Percentiles rank a stretch among this genome's conserved stretches.
phyloP scores from a whole-genome alignment of 2,888 invertebrate genomes.

The Miltochrista miniata region DNA sequence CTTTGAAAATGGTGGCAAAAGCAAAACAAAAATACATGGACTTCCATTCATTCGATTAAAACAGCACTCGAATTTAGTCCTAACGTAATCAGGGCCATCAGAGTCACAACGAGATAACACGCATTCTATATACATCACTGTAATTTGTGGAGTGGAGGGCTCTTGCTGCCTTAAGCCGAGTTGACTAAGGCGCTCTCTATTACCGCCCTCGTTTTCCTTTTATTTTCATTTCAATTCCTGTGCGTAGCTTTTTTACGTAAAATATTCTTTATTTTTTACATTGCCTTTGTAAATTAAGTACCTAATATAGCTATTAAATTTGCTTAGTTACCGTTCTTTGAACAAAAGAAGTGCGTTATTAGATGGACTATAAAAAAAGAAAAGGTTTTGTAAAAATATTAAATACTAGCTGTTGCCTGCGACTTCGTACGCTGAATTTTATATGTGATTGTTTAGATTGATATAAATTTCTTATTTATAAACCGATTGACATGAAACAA shows the following conservation, averaged over 20 bases:
- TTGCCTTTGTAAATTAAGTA: not conserved
- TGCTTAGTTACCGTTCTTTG: too few relatives aligned
- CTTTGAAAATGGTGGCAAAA: too few relatives aligned
- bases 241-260: not conserved
- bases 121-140: not conserved
- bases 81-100: not conserved
- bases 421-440: too few relatives aligned
- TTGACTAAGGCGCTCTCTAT: conserved; percentile 12
- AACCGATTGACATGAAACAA: too few relatives aligned
- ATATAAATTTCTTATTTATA: too few relatives aligned
- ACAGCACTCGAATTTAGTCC: not conserved
- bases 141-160: conserved; percentile 14
- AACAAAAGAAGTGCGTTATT: too few relatives aligned
- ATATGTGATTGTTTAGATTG: too few relatives aligned
- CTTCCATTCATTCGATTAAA: not conserved
- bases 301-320: conserved; percentile 8
- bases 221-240: conserved; percentile 13
- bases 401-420: too few relatives aligned
- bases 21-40: too few relatives aligned
- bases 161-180: conserved; percentile 11
- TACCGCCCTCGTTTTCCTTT: conserved; percentile 16
- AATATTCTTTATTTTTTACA: not conserved
- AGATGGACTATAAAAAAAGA: too few relatives aligned
- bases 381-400: too few relatives aligned
- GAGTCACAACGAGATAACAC: not conserved